Evolutionary conservation across 2,113 vertebrate genomes (phyloP).

Genomic region (Cathartes aura): DNA sequence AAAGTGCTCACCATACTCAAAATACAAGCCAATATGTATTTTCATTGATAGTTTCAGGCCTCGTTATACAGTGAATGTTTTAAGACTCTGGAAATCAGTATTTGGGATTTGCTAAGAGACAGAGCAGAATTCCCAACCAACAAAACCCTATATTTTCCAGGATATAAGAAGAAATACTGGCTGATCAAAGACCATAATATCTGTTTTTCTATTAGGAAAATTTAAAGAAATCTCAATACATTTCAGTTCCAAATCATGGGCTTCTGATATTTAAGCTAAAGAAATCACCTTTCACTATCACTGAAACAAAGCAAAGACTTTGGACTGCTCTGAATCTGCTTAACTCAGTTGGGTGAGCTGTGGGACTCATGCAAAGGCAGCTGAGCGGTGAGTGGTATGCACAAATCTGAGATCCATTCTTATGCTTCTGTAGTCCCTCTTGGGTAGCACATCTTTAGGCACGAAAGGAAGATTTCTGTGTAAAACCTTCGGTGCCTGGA

Average conservation of each 20-base stretch:
- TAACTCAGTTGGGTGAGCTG: not conserved
- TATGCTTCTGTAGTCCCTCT: not conserved
- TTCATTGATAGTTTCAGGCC: not conserved
- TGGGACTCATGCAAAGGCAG: not conserved
- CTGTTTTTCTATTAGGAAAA: not conserved
- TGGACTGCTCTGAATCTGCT: not conserved
- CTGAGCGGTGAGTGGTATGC: not conserved
- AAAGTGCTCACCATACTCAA: not conserved
- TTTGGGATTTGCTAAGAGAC: not conserved
- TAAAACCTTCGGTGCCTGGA: not conserved
- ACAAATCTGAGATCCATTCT: not conserved
- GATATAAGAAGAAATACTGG: not conserved
- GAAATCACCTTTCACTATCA: not conserved
- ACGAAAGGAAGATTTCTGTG: not conserved
- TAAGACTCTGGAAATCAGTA: not conserved
- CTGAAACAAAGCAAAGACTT: not conserved
- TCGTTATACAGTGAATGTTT: not conserved
- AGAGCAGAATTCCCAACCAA: not conserved
- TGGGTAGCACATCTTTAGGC: not conserved
- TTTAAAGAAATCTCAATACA: not conserved
- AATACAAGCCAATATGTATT: not conserved
- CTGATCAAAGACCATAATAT: not conserved
- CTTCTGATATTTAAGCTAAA: not conserved
- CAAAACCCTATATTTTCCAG: not conserved
- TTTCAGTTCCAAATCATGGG: not conserved